Evolutionary conservation across 2,113 vertebrate species (phyloP), one percentile per base, ranked within the genome.

Genomic region (Circaetus cinerascens): DNA sequence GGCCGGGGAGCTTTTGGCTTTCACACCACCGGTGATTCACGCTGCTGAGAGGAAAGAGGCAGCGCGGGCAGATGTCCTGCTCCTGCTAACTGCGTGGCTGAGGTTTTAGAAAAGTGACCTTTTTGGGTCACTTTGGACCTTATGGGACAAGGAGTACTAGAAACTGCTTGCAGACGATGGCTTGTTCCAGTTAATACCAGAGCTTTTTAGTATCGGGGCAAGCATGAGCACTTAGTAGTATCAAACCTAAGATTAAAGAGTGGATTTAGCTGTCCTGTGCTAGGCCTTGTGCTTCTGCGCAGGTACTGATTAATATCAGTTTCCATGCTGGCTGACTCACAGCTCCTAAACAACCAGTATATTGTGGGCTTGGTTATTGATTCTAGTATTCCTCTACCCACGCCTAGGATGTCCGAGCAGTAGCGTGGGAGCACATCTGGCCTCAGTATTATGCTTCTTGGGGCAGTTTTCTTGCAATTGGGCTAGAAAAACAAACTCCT

Each of bases 131-230:
- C n/a, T n/a, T n/a, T 32, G 55, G 55, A 36, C 18, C 1, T 4
- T 34, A 11, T 11, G 32, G 67, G 62, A 59, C 7, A 25, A 40
- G 45, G 15, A 84, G 7, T n/a, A 13, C 55, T 41, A 73, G 76
- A 45, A 91, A 93, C 90, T 20, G 11, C 23, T 68, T 48, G 21
- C 2, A 3, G 25, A 56, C 3, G 5, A 22, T 25, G 45, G 30
- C 16, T 60, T 25, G 7, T 45, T 92, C 48, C 32, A 53, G 26
- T 48, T 48, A 69, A 34, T 73, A 15, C 6, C 55, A 56, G 43
- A 79, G 48, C 11, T 59, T 68, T 82, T 73, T 26, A 20, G 15
- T 45, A 45, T 15, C 0, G 0, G 11, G 15, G 19, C 19, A 83
- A 92, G 29, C 53, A 29, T 6, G 16, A 86, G 41, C 50, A 25